Conservation (phyloP, 2,797 vertebrate genomes). For the Acridotheres tristis region DNA sequence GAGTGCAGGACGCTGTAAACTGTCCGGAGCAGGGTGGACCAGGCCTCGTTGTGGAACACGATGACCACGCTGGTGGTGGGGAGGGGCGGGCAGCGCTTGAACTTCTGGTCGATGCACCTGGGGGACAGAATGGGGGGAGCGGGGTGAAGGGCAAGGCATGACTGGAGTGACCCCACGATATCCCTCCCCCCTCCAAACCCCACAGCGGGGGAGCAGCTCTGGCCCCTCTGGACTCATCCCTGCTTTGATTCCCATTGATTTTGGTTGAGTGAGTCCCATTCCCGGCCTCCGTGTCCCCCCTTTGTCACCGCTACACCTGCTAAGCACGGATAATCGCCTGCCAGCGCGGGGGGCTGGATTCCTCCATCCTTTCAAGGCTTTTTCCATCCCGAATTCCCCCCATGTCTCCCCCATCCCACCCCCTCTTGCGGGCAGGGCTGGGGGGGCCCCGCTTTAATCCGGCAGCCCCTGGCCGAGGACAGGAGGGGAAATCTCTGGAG, state of each 20-base stretch:
- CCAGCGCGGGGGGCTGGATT: not conserved
- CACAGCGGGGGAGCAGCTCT: not conserved
- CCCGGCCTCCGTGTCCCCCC: conserved; percentile 23
- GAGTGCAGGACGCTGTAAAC: conserved; percentile 5
- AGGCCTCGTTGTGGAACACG: conserved; percentile 9
- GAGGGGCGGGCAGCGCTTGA: conserved; percentile 86
- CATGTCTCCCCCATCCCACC: not conserved
- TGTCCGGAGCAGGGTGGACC: not conserved
- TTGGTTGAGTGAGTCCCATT: conserved; percentile 36
- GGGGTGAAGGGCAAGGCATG: not conserved
- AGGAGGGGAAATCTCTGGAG: not conserved
- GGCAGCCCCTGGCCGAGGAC: not conserved
- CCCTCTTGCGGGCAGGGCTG: not conserved
- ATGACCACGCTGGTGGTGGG: conserved; percentile 86
- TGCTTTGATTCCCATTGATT: conserved; percentile 54
- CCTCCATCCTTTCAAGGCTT: not conserved
- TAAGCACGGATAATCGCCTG: conserved; percentile 65
- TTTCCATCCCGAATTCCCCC: not conserved
- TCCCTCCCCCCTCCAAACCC: not conserved
- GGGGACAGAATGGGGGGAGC: not conserved
- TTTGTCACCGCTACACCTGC: conserved; percentile 69
- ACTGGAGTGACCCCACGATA: not conserved
- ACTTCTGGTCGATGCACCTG: conserved; percentile 91
- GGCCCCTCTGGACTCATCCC: not conserved
- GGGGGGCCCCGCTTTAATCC: not conserved